Evolutionary conservation across 2,113 vertebrate genomes (phyloP).

Genomic region (Tangachromis dhanisi): DNA sequence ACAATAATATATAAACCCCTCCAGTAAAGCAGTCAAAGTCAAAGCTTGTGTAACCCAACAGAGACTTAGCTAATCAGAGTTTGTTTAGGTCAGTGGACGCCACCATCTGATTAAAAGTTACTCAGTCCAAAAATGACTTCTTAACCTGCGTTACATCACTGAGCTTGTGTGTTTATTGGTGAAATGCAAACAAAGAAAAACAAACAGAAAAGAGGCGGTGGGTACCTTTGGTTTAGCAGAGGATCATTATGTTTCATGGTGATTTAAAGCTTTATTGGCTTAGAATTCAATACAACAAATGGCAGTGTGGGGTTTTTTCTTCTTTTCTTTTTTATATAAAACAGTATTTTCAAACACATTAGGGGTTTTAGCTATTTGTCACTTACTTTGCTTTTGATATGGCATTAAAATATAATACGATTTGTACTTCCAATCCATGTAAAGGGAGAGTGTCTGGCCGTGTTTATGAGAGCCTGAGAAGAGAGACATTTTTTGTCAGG

Average conservation of each 20-base stretch:
- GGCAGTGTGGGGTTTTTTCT: constrained; percentile 65
- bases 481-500: constrained; percentile 40
- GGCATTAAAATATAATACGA: constrained; percentile 49
- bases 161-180: not conserved
- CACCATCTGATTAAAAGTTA: not conserved
- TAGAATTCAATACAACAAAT: constrained; percentile 72
- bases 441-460: constrained; percentile 45
- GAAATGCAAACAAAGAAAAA: constrained; percentile 25
- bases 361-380: constrained; percentile 19
- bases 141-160: not conserved
- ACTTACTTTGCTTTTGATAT: constrained; percentile 24
- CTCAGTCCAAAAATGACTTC: not conserved
- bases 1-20: not conserved
- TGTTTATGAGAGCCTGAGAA: constrained; percentile 65
- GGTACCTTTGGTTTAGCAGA: constrained; percentile 43
- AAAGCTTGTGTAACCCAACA: not conserved
- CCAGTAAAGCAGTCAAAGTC: not conserved
- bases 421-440: constrained; percentile 49
- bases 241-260: constrained; percentile 50
- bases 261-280: constrained; percentile 74
- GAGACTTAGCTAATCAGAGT: not conserved
- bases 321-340: constrained; percentile 47
- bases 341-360: constrained; percentile 66
- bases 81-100: not conserved
- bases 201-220: constrained; percentile 34